A percentile compares a stretch with the other conserved stretches of the same genome.
These are phyloP conservation scores for Pelecanus crispus DNA, from an alignment of 2,113 vertebrate genomes.

Conservation along the genomic window DNA sequence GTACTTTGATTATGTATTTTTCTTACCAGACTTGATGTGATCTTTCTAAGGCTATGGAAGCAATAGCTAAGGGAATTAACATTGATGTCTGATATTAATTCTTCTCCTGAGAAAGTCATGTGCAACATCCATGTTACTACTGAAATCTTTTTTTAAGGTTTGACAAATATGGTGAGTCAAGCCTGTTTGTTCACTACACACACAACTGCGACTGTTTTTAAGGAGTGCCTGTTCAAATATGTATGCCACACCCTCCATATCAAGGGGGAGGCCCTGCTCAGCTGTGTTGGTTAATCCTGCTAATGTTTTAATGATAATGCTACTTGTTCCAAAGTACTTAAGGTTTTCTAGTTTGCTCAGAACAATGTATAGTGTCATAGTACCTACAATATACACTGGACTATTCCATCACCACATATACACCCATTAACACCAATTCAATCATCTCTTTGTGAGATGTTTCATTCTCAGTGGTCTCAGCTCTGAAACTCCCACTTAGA, in stretches of 20 bases:
- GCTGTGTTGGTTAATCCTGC: neutral
- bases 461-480: neutral
- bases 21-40: neutral
- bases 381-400: neutral
- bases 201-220: conserved; percentile 7
- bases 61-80: neutral
- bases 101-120: neutral
- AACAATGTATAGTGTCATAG: neutral
- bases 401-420: neutral
- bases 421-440: neutral
- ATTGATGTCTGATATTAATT: neutral
- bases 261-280: conserved; percentile 5
- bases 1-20: neutral
- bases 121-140: conserved; percentile 12
- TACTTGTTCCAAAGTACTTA: neutral
- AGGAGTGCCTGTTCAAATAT: conserved; percentile 61
- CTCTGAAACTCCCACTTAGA: neutral
- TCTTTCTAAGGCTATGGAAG: neutral
- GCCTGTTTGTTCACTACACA: conserved; percentile 35
- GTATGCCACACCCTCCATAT: conserved; percentile 20
- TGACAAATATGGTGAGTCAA: conserved; percentile 39
- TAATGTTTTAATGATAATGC: neutral
- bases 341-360: neutral
- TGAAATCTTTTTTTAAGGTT: neutral
- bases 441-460: neutral